phyloP scores from a whole-genome alignment of 2,888 invertebrate species.

The Protophormia terraenovae region DNA sequence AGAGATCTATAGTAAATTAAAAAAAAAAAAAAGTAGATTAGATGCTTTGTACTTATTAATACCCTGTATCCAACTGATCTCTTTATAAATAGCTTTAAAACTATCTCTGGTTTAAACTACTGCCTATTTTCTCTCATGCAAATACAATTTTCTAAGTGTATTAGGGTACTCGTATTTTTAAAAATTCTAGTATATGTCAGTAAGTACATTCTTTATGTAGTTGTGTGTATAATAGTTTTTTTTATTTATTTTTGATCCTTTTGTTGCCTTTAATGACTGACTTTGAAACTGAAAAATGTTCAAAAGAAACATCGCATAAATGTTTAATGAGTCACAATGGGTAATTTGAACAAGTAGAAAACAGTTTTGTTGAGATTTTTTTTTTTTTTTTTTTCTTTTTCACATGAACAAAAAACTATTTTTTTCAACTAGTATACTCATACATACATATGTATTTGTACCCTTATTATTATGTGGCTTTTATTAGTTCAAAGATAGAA shows the following conservation, averaged over 20 bases:
- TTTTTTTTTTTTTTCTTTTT: neutral
- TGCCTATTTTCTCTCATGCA: too few species aligned
- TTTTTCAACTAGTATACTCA: too few species aligned
- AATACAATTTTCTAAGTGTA: neutral
- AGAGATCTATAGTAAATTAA: too few species aligned
- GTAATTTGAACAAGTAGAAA: conserved; percentile 40
- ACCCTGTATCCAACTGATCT: too few species aligned
- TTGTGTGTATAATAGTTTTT: neutral
- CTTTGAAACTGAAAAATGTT: conserved; percentile 29
- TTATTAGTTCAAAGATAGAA: neutral
- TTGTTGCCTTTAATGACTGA: conserved; percentile 24
- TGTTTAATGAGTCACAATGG: conserved; percentile 56
- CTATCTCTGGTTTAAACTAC: too few species aligned
- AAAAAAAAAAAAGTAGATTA: too few species aligned
- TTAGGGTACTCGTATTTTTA: neutral
- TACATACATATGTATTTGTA: too few species aligned
- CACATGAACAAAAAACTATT: neutral
- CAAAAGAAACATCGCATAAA: conserved; percentile 43
- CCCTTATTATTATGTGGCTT: neutral
- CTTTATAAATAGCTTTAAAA: too few species aligned
- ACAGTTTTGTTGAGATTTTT: conserved; percentile 28
- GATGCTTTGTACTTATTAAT: too few species aligned
- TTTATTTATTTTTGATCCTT: neutral
- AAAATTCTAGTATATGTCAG: neutral
- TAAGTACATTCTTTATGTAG: neutral